phyloP scores from a whole-genome alignment of 2,797 vertebrate species.

The Sebastes minor region DNA sequence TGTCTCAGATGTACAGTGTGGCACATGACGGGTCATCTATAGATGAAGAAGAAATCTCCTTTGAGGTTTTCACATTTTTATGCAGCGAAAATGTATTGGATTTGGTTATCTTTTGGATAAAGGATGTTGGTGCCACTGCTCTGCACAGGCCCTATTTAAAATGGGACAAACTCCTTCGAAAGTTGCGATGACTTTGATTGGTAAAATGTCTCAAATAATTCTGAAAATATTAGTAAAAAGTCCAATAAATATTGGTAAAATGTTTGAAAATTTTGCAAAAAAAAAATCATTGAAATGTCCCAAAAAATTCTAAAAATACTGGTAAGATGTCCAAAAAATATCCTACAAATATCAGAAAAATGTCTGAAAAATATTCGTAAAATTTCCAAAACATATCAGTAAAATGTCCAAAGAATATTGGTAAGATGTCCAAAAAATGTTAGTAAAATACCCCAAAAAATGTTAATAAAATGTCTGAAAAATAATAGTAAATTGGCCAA shows the following conservation, averaged over 20 bases:
- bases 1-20: slow-evolving; percentile 17
- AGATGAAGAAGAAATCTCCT: background rate
- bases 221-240: background rate
- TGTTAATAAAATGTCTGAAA: background rate
- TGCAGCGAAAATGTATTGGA: background rate
- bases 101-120: background rate
- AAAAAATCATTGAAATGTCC: background rate
- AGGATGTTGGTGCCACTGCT: background rate
- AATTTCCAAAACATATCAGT: background rate
- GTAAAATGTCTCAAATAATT: background rate
- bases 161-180: background rate
- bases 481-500: background rate
- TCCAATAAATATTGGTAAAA: too few relatives aligned
- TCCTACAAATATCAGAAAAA: background rate
- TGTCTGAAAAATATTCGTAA: too few relatives aligned
- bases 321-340: too few relatives aligned
- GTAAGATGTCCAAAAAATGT: background rate
- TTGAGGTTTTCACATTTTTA: background rate
- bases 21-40: background rate
- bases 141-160: background rate
- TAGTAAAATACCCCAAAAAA: too few relatives aligned
- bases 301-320: background rate
- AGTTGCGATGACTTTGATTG: background rate
- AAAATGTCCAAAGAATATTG: background rate
- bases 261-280: background rate